Evolutionary conservation across 2,113 vertebrate genomes (phyloP), one percentile per base, ranked within the genome.

Genomic region (Kryptolebias marmoratus): DNA sequence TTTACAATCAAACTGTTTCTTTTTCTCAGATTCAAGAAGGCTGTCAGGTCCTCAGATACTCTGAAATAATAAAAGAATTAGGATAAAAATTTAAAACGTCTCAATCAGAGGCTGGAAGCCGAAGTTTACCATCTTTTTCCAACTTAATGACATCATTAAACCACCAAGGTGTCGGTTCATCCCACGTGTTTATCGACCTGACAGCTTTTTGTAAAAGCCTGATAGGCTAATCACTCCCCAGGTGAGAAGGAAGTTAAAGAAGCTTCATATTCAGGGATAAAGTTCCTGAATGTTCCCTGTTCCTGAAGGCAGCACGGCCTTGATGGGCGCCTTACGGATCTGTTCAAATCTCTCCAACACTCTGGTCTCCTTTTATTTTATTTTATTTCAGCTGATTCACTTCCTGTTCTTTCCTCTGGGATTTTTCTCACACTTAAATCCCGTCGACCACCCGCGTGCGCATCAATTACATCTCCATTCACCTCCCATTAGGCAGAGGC

Each of bases 401-500:
- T 80, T 83, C 80, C 71, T 80, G 70, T 72, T 66, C 54, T 75
- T 81, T 82, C 67, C 69, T 64, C 44, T 39, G 42, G 52, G 30
- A 72, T 63, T 71, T 86, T 83, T 80, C 80, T 78, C 81, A 72
- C 71, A 45, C 32, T 79, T 58, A 92, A 93, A 92, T 93, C 92
- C 89, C 77, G 84, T 81, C 66, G 92, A 87, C 91, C 93, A 87
- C 92, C 92, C 75, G 88, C 86, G 57, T 89, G 90, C 87, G 87
- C 89, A 90, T 92, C 94, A 88, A 91, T 93, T 93, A 92, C 92
- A 89, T 84, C 64, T 69, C 83, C 88, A 91, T 91, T 93, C 89
- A 93, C 47, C 68, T 47, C 73, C 83, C 89, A 88, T 93, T 93
- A 93, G 87, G 85, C 80, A 11, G 76, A 88, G 71, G 84, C 90